Base-by-base conservation (phyloP, 2,113 vertebrate genomes). In the Rhea americana region DNA sequence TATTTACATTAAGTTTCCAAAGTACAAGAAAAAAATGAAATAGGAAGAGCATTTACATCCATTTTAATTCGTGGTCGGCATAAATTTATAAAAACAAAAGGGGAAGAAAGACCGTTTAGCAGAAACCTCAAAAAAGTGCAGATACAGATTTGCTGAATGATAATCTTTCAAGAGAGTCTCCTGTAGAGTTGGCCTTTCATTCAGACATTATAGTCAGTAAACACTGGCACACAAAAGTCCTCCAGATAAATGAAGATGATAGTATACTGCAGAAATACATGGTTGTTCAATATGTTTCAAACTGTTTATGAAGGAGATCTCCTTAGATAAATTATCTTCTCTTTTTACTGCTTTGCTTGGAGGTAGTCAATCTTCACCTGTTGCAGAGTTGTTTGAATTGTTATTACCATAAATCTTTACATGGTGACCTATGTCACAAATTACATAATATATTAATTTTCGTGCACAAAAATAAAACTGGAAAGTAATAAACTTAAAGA, bases 361-460 rank as follows among this genome's bases (percentile, higher is more conserved):
- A 98, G 97, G 97, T 98, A 98, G 98, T 97, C 85, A 11, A 94
- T 96, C 97, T 97, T 96, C 97, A 96, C 93, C 96, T 97, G 82
- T 92, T 96, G 95, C 62, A 96, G 92, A 97, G 71, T 78, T 83
- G 61, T 92, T 94, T 90, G 66, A 91, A 95, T 94, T 80, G 80
- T 93, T 89, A 89, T 92, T 93, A 96, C 81, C 96, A 97, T 96
- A 96, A 95, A 88, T 85, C 92, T 96, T 97, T 95, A 98, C 94
- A 97, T 81, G 84, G 87, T 93, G 91, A 95, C 95, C 91, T 96
- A 97, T 94, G 90, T 95, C 95, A 97, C 96, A 96, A 91, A 71
- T 94, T 96, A 95, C 95, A 82, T 94, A 91, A 97, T 98, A 98
- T 98, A 97, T 98, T 98, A 97, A 97, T 94, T 97, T 97, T 94